A percentile compares a stretch with the other conserved stretches of the same genome.
Conservation (phyloP, 2,797 vertebrate genomes). For the Artibeus jamaicensis region DNA sequence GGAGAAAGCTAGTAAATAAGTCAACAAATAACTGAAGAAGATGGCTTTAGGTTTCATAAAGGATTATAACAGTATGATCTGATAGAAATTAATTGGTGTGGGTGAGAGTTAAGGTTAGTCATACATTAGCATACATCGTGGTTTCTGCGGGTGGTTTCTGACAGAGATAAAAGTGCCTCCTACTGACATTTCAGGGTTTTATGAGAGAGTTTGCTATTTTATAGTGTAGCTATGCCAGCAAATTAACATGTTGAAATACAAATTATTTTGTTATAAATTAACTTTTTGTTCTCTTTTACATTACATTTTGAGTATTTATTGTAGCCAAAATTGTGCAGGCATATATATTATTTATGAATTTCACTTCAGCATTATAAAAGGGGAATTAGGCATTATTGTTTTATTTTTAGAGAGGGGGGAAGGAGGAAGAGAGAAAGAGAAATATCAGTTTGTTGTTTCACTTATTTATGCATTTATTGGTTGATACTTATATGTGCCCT, state of each 20-base stretch:
- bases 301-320: neutral
- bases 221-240: accelerated
- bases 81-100: neutral
- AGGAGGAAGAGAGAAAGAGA: neutral
- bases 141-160: neutral
- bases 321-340: neutral
- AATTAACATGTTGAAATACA: neutral
- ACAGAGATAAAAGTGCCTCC: neutral
- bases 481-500: neutral
- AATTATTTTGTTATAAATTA: neutral
- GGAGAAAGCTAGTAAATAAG: neutral
- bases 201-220: neutral
- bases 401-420: neutral
- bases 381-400: neutral
- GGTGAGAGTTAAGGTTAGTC: neutral
- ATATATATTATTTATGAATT: neutral
- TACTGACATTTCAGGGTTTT: neutral
- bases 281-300: neutral
- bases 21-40: neutral
- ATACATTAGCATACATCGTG: neutral
- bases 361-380: neutral
- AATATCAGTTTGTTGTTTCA: neutral
- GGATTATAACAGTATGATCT: neutral
- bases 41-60: neutral
- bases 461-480: neutral